These are phyloP conservation scores for Brenthis hecate DNA, from an alignment of 2,888 invertebrate genomes.

Conservation along the genomic window DNA sequence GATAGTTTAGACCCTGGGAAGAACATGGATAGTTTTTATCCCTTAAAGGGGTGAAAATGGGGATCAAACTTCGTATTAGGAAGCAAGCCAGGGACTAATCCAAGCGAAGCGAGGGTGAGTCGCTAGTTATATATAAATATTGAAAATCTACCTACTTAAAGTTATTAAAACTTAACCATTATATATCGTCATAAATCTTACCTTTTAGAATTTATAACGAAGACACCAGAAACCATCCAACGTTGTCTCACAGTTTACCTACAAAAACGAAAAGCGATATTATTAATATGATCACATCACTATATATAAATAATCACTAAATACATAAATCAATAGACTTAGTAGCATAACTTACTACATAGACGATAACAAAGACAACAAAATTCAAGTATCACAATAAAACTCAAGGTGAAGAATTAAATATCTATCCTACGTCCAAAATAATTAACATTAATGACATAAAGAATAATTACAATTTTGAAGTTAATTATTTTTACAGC, in stretches of 20 bases:
- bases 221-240: constrained; percentile 13
- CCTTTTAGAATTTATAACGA: constrained; percentile 8
- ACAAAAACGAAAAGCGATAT: neutral
- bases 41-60: no score
- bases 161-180: neutral
- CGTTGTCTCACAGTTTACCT: constrained; percentile 13
- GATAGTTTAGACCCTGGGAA: no score
- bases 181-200: constrained; percentile 4
- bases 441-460: neutral
- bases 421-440: neutral
- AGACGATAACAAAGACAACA: no score
- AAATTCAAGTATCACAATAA: neutral
- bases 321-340: no score
- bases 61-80: no score
- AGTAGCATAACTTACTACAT: no score
- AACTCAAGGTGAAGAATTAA: constrained; percentile 1
- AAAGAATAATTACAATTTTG: constrained; percentile 6
- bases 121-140: no score
- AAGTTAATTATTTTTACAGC: constrained; percentile 27
- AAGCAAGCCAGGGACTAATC: no score
- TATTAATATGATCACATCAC: no score
- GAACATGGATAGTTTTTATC: no score
- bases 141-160: neutral
- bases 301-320: no score
- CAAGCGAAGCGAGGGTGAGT: no score